Evolutionary conservation across 2,797 vertebrate species (phyloP), one percentile per base, ranked within the genome.

Genomic region (Cottoperca gobio): DNA sequence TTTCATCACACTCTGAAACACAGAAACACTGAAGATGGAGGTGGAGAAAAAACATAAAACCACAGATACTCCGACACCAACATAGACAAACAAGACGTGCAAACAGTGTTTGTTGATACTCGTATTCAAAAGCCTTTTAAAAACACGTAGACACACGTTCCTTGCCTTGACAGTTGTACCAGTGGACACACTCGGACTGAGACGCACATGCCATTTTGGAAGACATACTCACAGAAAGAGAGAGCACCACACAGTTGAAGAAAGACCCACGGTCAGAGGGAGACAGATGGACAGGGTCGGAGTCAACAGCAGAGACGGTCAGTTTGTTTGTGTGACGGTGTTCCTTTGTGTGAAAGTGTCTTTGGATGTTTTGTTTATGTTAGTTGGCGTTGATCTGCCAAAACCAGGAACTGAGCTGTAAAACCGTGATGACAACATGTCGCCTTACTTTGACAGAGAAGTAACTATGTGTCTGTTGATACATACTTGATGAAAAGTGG

Each of bases 161-260:
- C 37, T 74, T 0, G 31, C 52, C 1, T 14, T 3, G 12, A 69
- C 70, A 58, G 69, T 49, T 39, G 46, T 0, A 70, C 54, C 57
- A 57, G 71, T 69, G 16, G 24, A 86, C 68, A 71, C 49, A 55
- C 35, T 72, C 57, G 10, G 77, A 83, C 79, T 35, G 55, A 48
- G 73, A 88, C 82, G n/a, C 76, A 86, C 64, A 80, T 76, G 75
- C 61, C 64, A 46, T 54, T 80, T 84, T 84, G 69, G 78, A 78
- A 73, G 87, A 94, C 92, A 84, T 92, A 95, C 93, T 94, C 92
- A 95, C 90, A 95, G 88, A 92, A 42, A 90, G 73, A 91, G 79
- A 92, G 82, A 83, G 76, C 83, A 76, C 83, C 90, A 92, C 84
- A 89, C 73, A 79, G 78, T 89, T 79, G 83, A 76, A 85, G 90